phyloP scores from a whole-genome alignment of 2,113 vertebrate species.

The Dunckerocampus dactyliophorus region DNA sequence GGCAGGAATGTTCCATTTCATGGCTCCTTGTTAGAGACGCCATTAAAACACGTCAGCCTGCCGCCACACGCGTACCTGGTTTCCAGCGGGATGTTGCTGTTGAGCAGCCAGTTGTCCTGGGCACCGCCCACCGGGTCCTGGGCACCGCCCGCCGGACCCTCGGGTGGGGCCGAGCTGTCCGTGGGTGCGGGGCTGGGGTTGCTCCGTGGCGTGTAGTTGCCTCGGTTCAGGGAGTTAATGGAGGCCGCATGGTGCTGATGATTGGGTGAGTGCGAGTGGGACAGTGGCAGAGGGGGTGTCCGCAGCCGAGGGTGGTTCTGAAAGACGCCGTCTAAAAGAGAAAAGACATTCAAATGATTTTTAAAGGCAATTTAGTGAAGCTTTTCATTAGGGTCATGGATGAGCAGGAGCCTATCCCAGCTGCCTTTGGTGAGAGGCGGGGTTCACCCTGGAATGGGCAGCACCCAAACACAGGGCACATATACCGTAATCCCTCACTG shows the following conservation, averaged over 20 bases:
- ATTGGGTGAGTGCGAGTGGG: constrained; percentile 88
- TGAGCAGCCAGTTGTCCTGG: constrained; percentile 98
- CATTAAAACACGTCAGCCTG: neutral
- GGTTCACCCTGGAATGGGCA: no score
- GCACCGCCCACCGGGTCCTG: constrained; percentile 80
- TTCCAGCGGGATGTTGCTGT: constrained; percentile 98
- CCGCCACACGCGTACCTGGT: constrained; percentile 79
- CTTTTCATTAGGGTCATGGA: no score
- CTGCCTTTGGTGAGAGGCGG: no score
- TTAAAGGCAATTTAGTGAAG: no score
- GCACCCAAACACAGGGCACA: no score
- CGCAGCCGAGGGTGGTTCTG: constrained; percentile 89
- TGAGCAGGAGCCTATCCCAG: no score
- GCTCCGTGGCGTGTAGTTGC: constrained; percentile 92
- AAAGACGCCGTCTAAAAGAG: constrained; percentile 80
- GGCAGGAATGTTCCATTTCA: constrained; percentile 37
- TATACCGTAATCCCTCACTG: no score
- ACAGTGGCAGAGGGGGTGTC: constrained; percentile 87
- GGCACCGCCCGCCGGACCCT: constrained; percentile 76
- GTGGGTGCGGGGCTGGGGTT: constrained; percentile 94
- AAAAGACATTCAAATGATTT: neutral
- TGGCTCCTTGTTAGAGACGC: constrained; percentile 28
- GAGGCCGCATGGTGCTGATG: constrained; percentile 89
- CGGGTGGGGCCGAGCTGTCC: constrained; percentile 87
- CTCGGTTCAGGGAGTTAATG: constrained; percentile 88